phyloP scores from a whole-genome alignment of 1,140 invertebrate genomes.

The Arion vulgaris region DNA sequence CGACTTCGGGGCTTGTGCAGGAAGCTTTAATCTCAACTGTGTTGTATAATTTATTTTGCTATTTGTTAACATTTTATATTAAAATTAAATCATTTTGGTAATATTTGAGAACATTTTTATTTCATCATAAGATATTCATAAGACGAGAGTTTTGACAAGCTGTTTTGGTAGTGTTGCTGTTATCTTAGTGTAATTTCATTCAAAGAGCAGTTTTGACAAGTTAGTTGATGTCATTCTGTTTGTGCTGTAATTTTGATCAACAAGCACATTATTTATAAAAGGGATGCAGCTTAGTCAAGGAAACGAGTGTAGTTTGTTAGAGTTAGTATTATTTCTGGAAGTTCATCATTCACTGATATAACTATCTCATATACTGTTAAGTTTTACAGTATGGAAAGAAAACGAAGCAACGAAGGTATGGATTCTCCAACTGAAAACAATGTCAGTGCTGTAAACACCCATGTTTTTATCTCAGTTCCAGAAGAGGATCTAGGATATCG shows the following conservation, averaged over 20 bases:
- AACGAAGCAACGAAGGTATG: constrained; percentile 23
- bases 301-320: not conserved
- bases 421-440: constrained; percentile 33
- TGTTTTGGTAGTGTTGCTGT: no score
- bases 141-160: no score
- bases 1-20: not conserved
- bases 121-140: no score
- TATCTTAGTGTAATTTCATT: no score
- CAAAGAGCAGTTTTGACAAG: no score
- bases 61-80: no score
- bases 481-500: constrained; percentile 45
- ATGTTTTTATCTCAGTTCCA: constrained; percentile 52
- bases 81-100: no score
- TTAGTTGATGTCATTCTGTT: no score
- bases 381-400: not conserved
- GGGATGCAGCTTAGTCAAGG: not conserved
- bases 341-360: not conserved
- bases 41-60: not conserved
- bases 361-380: not conserved
- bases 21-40: not conserved
- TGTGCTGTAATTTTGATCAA: no score
- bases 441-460: constrained; percentile 56
- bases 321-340: not conserved
- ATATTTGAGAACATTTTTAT: no score
- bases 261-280: no score